A percentile compares a stretch with the other conserved stretches of the same genome.
Evolutionary conservation across 2,888 invertebrate genomes (phyloP).

Genomic region (Zeuzera pyrina): DNA sequence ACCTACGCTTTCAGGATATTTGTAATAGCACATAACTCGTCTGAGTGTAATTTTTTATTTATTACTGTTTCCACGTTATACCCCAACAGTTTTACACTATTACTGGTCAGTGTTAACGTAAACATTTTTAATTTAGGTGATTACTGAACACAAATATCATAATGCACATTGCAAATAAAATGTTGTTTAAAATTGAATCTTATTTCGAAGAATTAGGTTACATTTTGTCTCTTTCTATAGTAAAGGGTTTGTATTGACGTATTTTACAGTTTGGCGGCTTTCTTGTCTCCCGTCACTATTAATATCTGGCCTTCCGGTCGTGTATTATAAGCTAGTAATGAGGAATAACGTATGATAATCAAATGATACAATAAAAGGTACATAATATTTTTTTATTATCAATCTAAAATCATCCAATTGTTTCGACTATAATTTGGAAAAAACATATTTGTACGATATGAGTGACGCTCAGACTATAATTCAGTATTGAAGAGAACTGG

Average conservation of each 20-base stretch:
- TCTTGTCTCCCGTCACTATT: background rate
- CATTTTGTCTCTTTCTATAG: background rate
- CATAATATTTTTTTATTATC: too few relatives aligned
- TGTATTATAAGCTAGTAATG: too few relatives aligned
- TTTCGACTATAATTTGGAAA: too few relatives aligned
- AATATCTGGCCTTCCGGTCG: conserved; percentile 3
- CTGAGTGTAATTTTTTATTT: conserved; percentile 3
- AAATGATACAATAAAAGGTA: too few relatives aligned
- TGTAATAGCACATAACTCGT: too few relatives aligned
- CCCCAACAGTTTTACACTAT: conserved; percentile 2
- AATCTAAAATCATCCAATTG: too few relatives aligned
- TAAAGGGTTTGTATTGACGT: background rate
- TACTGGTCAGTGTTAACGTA: conserved; percentile 7
- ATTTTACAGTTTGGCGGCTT: background rate
- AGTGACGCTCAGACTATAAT: too few relatives aligned
- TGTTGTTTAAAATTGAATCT: background rate
- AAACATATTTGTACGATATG: too few relatives aligned
- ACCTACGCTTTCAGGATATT: too few relatives aligned
- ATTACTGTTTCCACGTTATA: conserved; percentile 1
- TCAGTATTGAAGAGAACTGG: too few relatives aligned
- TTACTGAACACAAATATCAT: background rate
- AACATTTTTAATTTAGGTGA: conserved; percentile 4
- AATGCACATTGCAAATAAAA: background rate
- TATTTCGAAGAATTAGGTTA: background rate
- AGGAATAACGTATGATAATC: too few relatives aligned